A percentile compares a stretch with the other conserved stretches of the same genome.
Evolutionary conservation across 2,797 vertebrate genomes (phyloP).

Genomic region (Anguilla marmorata): DNA sequence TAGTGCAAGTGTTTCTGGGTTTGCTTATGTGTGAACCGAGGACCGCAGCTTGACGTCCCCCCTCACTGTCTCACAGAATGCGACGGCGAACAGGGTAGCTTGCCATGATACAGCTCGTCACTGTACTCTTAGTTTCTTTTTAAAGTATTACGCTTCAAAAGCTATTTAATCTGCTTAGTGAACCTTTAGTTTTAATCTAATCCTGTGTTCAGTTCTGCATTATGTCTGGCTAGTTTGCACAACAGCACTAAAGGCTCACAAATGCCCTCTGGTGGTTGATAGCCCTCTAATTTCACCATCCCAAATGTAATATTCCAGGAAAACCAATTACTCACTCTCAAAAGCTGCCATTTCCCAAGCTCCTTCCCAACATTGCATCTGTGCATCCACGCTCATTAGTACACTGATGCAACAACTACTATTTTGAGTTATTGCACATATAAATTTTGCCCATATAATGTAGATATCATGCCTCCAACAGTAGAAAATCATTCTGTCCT

Average conservation of each 20-base stretch:
- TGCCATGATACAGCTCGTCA: background rate
- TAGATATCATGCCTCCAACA: background rate
- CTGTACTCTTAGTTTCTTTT: background rate
- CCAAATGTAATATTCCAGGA: conserved; percentile 1
- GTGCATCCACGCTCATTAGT: background rate
- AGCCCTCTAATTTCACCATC: background rate
- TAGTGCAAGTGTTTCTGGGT: background rate
- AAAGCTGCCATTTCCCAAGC: conserved; percentile 4
- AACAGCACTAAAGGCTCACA: background rate
- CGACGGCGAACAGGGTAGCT: background rate
- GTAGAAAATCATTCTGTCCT: background rate
- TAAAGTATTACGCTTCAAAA: background rate
- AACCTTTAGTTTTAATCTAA: conserved; percentile 3
- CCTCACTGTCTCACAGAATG: background rate
- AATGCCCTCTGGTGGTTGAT: conserved; percentile 9
- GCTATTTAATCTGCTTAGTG: background rate
- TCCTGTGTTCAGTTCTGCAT: background rate
- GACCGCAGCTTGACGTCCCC: background rate
- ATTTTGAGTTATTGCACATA: background rate
- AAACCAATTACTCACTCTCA: background rate
- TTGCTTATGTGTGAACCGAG: background rate
- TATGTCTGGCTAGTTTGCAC: background rate
- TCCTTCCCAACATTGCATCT: background rate
- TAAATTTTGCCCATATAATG: background rate
- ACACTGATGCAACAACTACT: background rate